Conservation (phyloP, 2,888 invertebrate genomes). For the Linnaemya tessellans region DNA sequence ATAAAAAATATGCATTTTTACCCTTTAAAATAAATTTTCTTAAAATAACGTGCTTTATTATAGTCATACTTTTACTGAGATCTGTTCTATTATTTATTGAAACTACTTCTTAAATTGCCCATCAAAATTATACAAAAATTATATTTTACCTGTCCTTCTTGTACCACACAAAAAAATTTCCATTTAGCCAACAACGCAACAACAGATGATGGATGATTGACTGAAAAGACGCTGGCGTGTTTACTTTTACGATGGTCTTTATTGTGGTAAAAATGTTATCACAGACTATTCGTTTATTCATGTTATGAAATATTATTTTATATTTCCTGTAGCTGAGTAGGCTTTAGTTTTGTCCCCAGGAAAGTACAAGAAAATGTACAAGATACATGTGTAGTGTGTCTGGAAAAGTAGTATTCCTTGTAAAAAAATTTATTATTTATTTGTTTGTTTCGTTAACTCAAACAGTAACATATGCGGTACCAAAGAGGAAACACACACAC, state of each 20-base stretch:
- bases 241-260: not conserved
- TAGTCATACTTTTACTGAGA: too few species aligned
- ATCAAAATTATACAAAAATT: not conserved
- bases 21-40: too few species aligned
- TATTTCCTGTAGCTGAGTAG: not conserved
- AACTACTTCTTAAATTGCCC: too few species aligned
- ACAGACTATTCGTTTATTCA: not conserved
- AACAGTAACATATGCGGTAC: not conserved
- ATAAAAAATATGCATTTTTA: too few species aligned
- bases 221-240: not conserved
- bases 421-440: not conserved
- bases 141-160: not conserved
- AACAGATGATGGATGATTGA: not conserved
- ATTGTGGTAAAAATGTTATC: not conserved
- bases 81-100: too few species aligned
- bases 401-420: not conserved
- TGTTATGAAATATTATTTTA: not conserved
- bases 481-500: not conserved
- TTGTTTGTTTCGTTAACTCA: not conserved
- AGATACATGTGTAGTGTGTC: not conserved
- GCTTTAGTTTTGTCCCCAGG: not conserved
- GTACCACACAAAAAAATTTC: constrained; percentile 1
- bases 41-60: too few species aligned
- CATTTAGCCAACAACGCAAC: not conserved
- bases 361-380: not conserved